Percentiles rank a stretch among this genome's conserved stretches.
Conservation (phyloP, 1,140 invertebrate genomes). For the Artemia franciscana region DNA sequence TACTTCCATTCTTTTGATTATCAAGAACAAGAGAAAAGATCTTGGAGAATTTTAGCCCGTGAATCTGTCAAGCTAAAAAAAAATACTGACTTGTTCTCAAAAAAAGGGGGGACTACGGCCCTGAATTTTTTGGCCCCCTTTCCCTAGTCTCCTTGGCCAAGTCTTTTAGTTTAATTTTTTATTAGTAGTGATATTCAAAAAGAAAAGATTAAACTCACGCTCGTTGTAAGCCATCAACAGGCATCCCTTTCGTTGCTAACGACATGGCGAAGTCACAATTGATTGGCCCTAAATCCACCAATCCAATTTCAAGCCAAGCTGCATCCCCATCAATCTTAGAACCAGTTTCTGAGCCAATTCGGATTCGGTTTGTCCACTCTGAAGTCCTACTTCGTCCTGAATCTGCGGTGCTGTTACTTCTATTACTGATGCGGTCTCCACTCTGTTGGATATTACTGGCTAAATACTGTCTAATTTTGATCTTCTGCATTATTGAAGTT, state of each 20-base stretch:
- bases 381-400: neutral
- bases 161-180: too few relatives aligned
- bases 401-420: neutral
- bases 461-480: constrained; percentile 37
- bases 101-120: too few relatives aligned
- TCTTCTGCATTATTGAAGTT: constrained; percentile 58
- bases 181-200: too few relatives aligned
- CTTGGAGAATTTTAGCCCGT: too few relatives aligned
- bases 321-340: neutral
- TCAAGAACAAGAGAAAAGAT: too few relatives aligned
- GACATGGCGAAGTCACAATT: constrained; percentile 73
- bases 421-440: neutral
- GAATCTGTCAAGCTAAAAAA: too few relatives aligned
- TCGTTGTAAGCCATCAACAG: neutral
- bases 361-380: neutral
- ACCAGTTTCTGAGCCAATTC: neutral
- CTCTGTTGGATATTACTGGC: neutral
- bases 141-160: too few relatives aligned
- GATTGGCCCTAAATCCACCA: constrained; percentile 65
- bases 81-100: too few relatives aligned
- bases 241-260: neutral
- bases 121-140: too few relatives aligned
- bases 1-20: too few relatives aligned
- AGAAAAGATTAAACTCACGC: neutral
- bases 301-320: constrained; percentile 73